Percentiles rank a stretch among this genome's conserved stretches.
Conservation (phyloP, 2,888 invertebrate species). For the Eilema griseolum region DNA sequence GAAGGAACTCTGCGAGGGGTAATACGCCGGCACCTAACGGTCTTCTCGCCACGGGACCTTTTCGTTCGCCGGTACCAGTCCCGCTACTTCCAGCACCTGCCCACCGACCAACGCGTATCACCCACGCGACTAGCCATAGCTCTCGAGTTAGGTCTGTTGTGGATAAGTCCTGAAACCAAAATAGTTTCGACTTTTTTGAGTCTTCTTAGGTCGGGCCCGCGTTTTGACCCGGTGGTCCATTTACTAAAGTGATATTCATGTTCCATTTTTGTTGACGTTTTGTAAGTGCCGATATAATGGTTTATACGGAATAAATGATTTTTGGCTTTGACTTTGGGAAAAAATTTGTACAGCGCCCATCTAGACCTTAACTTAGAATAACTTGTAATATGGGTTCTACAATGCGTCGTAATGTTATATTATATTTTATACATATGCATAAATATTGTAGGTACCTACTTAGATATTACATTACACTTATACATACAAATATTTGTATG, state of each 20-base stretch:
- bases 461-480: no score
- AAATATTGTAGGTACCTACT: no score
- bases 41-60: slow-evolving; percentile 88
- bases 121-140: slow-evolving; percentile 95
- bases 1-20: slow-evolving; percentile 90
- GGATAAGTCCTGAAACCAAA: slow-evolving; percentile 90
- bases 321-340: no score
- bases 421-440: no score
- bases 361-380: not conserved
- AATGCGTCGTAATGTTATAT: not conserved
- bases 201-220: no score
- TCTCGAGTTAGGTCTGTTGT: slow-evolving; percentile 94
- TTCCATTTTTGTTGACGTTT: no score
- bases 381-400: not conserved
- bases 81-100: slow-evolving; percentile 82
- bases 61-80: slow-evolving; percentile 83
- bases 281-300: no score
- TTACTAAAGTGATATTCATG: no score
- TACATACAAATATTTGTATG: no score
- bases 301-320: no score
- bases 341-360: not conserved
- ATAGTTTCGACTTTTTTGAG: not conserved
- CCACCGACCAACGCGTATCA: slow-evolving; percentile 96
- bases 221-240: no score
- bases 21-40: slow-evolving; percentile 96